Conservation (phyloP, 2,888 invertebrate genomes). For the Ernsta delagoae region DNA sequence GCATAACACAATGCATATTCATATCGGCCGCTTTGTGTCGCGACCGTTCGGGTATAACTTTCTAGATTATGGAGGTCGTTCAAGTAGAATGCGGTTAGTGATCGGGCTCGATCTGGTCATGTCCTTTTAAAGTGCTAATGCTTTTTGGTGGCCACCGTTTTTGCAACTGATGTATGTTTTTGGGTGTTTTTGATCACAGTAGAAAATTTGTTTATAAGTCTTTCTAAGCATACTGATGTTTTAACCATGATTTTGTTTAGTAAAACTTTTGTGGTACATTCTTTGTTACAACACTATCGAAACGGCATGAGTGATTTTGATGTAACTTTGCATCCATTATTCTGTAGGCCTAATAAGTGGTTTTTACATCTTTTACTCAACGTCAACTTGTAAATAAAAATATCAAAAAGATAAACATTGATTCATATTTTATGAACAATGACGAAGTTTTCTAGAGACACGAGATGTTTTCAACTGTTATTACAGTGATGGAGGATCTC, state of each 20-base stretch:
- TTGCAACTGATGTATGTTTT: background rate
- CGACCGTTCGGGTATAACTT: constrained; percentile 23
- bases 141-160: background rate
- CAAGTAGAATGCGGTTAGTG: constrained; percentile 23
- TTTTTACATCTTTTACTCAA: too few relatives aligned
- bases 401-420: too few relatives aligned
- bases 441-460: background rate
- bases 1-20: constrained; percentile 37
- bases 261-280: too few relatives aligned
- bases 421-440: background rate
- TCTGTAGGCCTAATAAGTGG: too few relatives aligned
- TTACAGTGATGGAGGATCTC: constrained; percentile 6
- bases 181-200: background rate
- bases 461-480: background rate
- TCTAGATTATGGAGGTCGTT: constrained; percentile 35
- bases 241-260: too few relatives aligned
- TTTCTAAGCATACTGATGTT: too few relatives aligned
- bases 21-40: constrained; percentile 30
- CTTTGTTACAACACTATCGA: too few relatives aligned
- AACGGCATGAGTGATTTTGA: too few relatives aligned
- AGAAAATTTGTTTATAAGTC: too few relatives aligned
- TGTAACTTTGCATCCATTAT: too few relatives aligned
- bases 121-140: background rate
- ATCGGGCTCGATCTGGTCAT: background rate
- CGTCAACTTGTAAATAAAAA: too few relatives aligned